Conservation (phyloP, 1,140 invertebrate species). For the Drosophila carrolli region DNA sequence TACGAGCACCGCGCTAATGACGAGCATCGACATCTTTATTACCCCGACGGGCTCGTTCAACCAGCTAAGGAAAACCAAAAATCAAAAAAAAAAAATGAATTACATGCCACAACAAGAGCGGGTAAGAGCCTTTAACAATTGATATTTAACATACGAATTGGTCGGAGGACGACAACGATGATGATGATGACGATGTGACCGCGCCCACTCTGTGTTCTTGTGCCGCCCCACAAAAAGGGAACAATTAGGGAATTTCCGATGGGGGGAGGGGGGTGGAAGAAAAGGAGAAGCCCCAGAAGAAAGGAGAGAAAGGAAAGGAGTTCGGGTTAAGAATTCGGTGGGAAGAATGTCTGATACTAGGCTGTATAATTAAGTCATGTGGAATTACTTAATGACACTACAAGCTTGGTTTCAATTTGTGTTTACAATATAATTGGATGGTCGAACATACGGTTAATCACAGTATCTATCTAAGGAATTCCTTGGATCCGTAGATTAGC, state of each 20-base stretch:
- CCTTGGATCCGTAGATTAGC: no score
- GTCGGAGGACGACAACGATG: constrained; percentile 17
- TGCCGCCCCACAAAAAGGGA: constrained; percentile 8
- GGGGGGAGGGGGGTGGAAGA: background rate
- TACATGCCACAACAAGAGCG: background rate
- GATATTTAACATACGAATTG: constrained; percentile 52
- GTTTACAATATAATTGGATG: background rate
- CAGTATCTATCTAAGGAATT: background rate
- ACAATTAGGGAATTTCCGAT: constrained; percentile 5
- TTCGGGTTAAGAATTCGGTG: constrained; percentile 1
- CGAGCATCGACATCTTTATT: constrained; percentile 50
- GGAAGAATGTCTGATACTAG: background rate
- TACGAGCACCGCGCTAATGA: constrained; percentile 33
- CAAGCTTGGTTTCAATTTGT: background rate
- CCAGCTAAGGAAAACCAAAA: background rate
- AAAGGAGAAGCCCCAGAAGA: background rate
- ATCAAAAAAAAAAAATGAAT: background rate
- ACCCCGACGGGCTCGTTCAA: constrained; percentile 8
- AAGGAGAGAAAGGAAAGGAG: background rate
- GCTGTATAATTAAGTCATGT: background rate
- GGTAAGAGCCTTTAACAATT: constrained; percentile 31
- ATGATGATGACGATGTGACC: constrained; percentile 20
- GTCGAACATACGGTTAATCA: no score
- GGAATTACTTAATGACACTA: background rate
- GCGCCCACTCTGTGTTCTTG: constrained; percentile 18